Evolutionary conservation across 2,113 vertebrate genomes (phyloP).

Genomic region (Eudyptes chrysolophus): DNA sequence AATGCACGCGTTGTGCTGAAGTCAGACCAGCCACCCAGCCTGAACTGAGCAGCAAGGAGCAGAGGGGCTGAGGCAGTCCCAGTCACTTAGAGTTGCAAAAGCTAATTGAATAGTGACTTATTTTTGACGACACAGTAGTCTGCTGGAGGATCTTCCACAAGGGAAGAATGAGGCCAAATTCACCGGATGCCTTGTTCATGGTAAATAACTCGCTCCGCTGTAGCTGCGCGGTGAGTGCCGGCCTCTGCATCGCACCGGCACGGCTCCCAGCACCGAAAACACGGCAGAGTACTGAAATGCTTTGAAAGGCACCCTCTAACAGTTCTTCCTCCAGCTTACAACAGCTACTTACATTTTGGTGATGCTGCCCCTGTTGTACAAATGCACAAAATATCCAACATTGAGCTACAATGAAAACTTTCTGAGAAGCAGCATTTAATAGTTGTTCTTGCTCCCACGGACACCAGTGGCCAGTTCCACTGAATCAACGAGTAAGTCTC

Average conservation of each 20-base stretch:
- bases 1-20: not conserved
- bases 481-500: not conserved
- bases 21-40: not conserved
- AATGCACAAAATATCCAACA: fast-evolving
- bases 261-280: not conserved
- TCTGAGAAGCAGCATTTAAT: not conserved
- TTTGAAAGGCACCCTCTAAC: not conserved
- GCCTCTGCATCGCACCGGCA: not conserved
- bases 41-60: not conserved
- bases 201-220: not conserved
- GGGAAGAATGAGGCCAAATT: not conserved
- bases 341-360: not conserved
- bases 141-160: not conserved
- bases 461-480: not conserved
- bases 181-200: fast-evolving
- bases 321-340: not conserved
- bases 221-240: not conserved
- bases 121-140: not conserved
- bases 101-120: not conserved
- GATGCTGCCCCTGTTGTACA: not conserved
- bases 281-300: not conserved
- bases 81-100: not conserved
- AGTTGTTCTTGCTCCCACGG: not conserved
- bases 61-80: not conserved
- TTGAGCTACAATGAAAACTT: not conserved